Evolutionary conservation across 2,113 vertebrate species (phyloP), one percentile per base, ranked within the genome.

Genomic region (Cyanocitta stelleri): DNA sequence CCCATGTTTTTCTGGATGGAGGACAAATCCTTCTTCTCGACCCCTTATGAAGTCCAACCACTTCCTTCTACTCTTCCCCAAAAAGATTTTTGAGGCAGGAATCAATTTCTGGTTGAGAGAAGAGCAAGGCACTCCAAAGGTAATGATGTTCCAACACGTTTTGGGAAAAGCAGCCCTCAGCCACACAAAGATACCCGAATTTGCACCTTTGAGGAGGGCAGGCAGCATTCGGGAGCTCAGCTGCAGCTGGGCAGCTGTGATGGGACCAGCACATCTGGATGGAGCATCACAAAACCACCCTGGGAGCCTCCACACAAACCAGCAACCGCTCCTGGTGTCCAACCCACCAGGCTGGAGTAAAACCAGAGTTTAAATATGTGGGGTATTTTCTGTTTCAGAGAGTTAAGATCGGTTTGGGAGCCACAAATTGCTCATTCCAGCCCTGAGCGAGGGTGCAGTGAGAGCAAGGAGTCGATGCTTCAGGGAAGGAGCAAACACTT

Each of bases 131-230:
- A 52, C 10, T 55, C 19, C 41, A 33, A 84, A 64, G 21, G 24
- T 11, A 39, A 77, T 0, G 23, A 59, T 4, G 4, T 6, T n/a
- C 52, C 32, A 19, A 4, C 2, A 7, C 1, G 3, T 52, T 84
- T 33, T 4, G 54, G 67, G 52, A 16, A 29, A 73, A 61, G 0
- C 24, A 91, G 39, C 33, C 41, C 49, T 73, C 33, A 56, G 59
- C 23, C 78, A 64, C 19, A 7, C 7, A 43, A 24, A 69, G 55
- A 33, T 27, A 13, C 13, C 17, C 23, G 33, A 14, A 24, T 23
- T 16, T 48, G 23, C 35, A 32, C 12, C 44, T 82, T 1, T 1
- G 2, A n/a, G 35, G 78, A 39, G 41, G 41, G 32, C 51, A 67
- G 74, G 41, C 44, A 85, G 74, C 55, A 56, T 12, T 22, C 3